phyloP scores from a whole-genome alignment of 2,888 invertebrate genomes.

The Ichneumoninae sp. region DNA sequence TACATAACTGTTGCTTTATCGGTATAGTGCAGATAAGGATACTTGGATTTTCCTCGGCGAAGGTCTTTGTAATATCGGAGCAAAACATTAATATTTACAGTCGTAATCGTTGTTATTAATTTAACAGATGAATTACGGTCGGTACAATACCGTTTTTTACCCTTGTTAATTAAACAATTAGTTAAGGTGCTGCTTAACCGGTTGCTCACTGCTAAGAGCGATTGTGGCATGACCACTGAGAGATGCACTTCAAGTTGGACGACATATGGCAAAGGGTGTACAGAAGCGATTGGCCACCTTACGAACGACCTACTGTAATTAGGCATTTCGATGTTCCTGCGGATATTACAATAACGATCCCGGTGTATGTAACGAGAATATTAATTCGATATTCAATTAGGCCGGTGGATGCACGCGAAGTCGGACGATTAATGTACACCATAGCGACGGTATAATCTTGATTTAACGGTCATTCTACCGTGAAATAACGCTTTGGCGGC shows the following conservation, averaged over 20 bases:
- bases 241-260: not conserved
- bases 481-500: slow-evolving; percentile 63
- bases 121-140: too few relatives aligned
- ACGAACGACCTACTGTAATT: slow-evolving; percentile 10
- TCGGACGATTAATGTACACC: slow-evolving; percentile 57
- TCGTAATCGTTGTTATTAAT: too few relatives aligned
- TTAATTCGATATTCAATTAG: slow-evolving; percentile 62
- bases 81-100: too few relatives aligned
- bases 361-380: slow-evolving; percentile 25
- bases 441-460: slow-evolving; percentile 66
- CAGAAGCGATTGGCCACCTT: slow-evolving; percentile 24
- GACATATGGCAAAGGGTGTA: not conserved
- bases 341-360: slow-evolving; percentile 9
- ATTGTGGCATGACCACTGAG: not conserved
- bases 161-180: too few relatives aligned
- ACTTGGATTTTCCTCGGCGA: not conserved
- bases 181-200: too few relatives aligned
- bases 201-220: too few relatives aligned
- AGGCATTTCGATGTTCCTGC: slow-evolving; percentile 27
- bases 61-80: not conserved
- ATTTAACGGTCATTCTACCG: slow-evolving; percentile 70
- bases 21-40: not conserved
- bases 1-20: not conserved
- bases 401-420: slow-evolving; percentile 35
- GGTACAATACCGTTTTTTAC: too few relatives aligned